Evolutionary conservation across 2,888 invertebrate genomes (phyloP).

Genomic region (Nephrotoma appendiculata): DNA sequence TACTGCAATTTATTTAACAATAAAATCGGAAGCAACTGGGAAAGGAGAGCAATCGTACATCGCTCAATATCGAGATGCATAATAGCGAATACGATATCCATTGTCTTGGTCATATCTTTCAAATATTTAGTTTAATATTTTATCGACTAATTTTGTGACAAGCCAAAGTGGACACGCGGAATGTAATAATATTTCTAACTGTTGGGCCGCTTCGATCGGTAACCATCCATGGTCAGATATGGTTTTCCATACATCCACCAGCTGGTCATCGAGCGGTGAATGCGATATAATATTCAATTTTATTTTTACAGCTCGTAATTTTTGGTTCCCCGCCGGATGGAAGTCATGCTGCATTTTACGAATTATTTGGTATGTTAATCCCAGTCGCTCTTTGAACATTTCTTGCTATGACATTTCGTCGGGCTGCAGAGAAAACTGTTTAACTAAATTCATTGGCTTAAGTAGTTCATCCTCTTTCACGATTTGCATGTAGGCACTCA

Average conservation of each 20-base stretch:
- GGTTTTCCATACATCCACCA: slow-evolving; percentile 55
- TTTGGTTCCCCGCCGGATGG: slow-evolving; percentile 57
- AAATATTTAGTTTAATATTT: slow-evolving; percentile 50
- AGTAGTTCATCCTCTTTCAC: slow-evolving; percentile 58
- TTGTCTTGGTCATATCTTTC: slow-evolving; percentile 50
- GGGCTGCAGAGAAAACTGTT: slow-evolving; percentile 56
- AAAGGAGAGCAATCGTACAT: slow-evolving; percentile 63
- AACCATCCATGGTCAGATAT: slow-evolving; percentile 66
- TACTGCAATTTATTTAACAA: slow-evolving; percentile 50
- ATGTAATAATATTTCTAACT: slow-evolving; percentile 66
- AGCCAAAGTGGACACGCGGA: slow-evolving; percentile 85
- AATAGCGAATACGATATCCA: slow-evolving; percentile 73
- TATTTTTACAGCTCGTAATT: slow-evolving; percentile 44
- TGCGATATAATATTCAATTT: slow-evolving; percentile 59
- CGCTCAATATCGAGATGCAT: slow-evolving; percentile 81
- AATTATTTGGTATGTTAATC: slow-evolving; percentile 71
- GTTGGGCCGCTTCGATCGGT: slow-evolving; percentile 67
- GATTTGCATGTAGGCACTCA: slow-evolving; percentile 82
- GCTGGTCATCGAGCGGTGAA: slow-evolving; percentile 59
- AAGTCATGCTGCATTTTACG: slow-evolving; percentile 82
- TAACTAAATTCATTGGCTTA: slow-evolving; percentile 87
- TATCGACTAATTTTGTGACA: slow-evolving; percentile 61
- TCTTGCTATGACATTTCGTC: slow-evolving; percentile 57
- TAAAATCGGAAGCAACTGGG: slow-evolving; percentile 62
- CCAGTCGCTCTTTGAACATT: slow-evolving; percentile 59